Percentiles rank a stretch among this genome's conserved stretches.
Evolutionary conservation across 2,797 vertebrate species (phyloP).

Genomic region (Sorex maritimensis): DNA sequence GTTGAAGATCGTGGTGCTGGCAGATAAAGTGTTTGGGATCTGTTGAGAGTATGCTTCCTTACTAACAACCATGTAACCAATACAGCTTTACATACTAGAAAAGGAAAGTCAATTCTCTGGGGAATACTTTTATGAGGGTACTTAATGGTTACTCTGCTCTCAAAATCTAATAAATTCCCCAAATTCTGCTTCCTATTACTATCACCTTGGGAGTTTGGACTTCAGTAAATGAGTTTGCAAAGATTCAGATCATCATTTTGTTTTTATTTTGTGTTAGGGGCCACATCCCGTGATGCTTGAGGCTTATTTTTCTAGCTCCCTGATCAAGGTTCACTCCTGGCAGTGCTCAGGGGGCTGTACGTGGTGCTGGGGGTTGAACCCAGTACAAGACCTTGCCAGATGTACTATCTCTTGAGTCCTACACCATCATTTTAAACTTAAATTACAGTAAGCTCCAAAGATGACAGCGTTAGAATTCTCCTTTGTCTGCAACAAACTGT

Average conservation of each 20-base stretch:
- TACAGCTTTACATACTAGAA: neutral
- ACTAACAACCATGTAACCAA: neutral
- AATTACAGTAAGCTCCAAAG: constrained; percentile 1
- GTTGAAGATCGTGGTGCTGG: neutral
- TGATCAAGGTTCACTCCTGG: too few species aligned
- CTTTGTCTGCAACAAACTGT: constrained; percentile 8
- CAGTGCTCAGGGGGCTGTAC: too few species aligned
- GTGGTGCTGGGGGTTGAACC: too few species aligned
- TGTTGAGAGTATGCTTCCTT: neutral
- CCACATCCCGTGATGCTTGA: too few species aligned
- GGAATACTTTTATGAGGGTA: neutral
- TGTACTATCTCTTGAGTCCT: too few species aligned
- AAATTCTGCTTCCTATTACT: neutral
- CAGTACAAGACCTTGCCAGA: too few species aligned
- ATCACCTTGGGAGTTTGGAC: neutral
- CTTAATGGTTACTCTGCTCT: neutral
- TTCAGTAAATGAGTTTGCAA: neutral
- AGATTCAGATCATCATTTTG: constrained; percentile 10
- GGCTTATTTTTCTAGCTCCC: too few species aligned
- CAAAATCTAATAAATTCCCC: neutral
- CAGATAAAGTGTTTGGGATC: neutral
- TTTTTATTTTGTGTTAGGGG: too few species aligned
- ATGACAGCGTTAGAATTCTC: neutral
- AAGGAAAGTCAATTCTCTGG: neutral
- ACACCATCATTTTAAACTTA: constrained; percentile 27